Evolutionary conservation across 2,797 vertebrate genomes (phyloP), one percentile per base, ranked within the genome.

Genomic region (Rhabdophis nuchalis): DNA sequence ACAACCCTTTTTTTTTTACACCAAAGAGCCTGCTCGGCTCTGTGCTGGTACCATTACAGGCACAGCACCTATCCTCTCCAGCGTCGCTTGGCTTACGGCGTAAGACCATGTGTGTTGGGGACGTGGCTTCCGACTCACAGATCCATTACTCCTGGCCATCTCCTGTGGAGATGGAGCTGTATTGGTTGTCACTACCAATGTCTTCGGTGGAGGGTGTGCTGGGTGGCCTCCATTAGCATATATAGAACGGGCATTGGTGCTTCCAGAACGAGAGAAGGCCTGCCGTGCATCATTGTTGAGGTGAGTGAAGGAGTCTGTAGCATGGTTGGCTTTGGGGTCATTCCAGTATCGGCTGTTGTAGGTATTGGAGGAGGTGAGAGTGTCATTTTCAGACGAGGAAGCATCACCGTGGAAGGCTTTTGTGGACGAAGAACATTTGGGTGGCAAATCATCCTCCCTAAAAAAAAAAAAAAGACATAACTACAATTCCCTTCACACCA

Each of bases 281-380:
- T 99, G 99, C 36, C 97, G 98, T 25, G 98, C 97, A 85, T 99
- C 98, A 0, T 96, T 97, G 92, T 98, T 98, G 96, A 99, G 99
- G 95, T 98, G 98, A 57, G 97, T 98, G 96, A 98, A 98, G 14
- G 98, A 98, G 97, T 98, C 98, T 77, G 98, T 98, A 96, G 97
- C 97, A 0, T 98, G 98, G 91, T 98, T 99, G 93, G 98, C 97
- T 97, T 99, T 99, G 85, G 98, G 98, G 93, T 98, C 98, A 27
- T 98, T 98, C 99, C 99, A 99, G 97, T 98, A 99, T 94, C 98
- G 98, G 95, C 99, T 99, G 97, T 99, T 99, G 97, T 98, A 99
- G 88, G 99, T 99, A 97, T 99, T 99, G 95, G 98, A 99, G 41
- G 99, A 99, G 1, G 99, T 99, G 92, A 99, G 96, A 0, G 99